Conservation (phyloP, 2,113 vertebrate genomes). For the Oenanthe melanoleuca region DNA sequence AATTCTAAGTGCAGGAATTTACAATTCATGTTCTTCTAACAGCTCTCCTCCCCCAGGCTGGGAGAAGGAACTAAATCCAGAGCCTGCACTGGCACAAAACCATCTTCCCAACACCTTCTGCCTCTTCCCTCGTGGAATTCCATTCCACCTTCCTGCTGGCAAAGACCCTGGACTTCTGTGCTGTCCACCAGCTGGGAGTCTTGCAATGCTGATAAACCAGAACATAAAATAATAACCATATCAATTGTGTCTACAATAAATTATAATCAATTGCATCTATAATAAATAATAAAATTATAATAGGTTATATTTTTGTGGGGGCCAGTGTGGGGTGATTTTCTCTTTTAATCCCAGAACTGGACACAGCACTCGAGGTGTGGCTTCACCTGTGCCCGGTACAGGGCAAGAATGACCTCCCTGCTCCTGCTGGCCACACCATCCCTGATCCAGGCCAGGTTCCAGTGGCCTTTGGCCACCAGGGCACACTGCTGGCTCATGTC, state of each 20-base stretch:
- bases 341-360: background rate
- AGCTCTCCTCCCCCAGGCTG: background rate
- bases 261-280: rapidly evolving
- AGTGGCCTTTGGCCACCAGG: background rate
- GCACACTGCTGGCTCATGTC: background rate
- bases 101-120: background rate
- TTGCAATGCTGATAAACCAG: rapidly evolving
- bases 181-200: background rate
- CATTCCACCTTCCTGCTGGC: background rate
- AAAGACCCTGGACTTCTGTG: rapidly evolving
- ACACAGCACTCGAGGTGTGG: background rate
- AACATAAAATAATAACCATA: rapidly evolving
- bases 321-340: rapidly evolving
- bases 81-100: background rate
- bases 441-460: background rate
- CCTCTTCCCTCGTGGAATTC: background rate
- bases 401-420: background rate
- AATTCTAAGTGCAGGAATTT: background rate
- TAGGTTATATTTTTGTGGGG: rapidly evolving
- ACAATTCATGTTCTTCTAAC: background rate
- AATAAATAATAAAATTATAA: too few relatives aligned
- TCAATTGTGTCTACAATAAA: rapidly evolving
- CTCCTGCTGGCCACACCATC: background rate
- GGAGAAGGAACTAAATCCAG: background rate
- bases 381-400: background rate